phyloP scores from a whole-genome alignment of 2,888 invertebrate species.

The Melieria crassipennis region DNA sequence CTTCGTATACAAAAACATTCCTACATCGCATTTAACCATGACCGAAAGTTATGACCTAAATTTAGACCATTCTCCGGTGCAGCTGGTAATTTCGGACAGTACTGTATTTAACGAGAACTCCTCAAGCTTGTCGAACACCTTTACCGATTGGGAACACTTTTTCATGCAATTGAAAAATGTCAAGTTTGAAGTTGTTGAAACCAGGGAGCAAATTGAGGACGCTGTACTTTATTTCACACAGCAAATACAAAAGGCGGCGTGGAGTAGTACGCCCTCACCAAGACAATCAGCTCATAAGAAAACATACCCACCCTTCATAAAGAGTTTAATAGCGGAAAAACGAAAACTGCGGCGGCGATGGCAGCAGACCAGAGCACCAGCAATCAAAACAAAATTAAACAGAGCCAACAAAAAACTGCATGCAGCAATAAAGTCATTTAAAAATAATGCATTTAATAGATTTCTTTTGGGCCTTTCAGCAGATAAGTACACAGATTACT shows the following conservation, averaged over 20 bases:
- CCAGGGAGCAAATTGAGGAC: background rate
- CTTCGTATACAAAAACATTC: background rate
- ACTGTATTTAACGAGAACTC: too few relatives aligned
- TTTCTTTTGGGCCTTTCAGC: background rate
- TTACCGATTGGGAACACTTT: slow-evolving; percentile 11
- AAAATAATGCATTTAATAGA: background rate
- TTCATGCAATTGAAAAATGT: background rate
- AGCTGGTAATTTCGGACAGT: background rate
- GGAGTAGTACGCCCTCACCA: background rate
- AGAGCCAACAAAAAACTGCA: background rate
- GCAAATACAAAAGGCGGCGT: background rate
- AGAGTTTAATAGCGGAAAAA: background rate
- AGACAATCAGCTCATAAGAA: background rate
- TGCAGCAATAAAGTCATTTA: background rate
- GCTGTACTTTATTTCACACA: background rate
- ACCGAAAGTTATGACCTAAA: background rate
- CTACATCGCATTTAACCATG: background rate
- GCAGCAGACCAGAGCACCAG: too few relatives aligned
- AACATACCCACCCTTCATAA: background rate
- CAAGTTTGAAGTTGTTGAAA: background rate
- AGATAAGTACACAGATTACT: slow-evolving; percentile 7
- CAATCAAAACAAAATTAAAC: background rate
- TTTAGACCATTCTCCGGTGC: slow-evolving; percentile 7
- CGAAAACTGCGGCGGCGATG: background rate
- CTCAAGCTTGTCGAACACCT: background rate